A percentile compares a stretch with the other conserved stretches of the same genome.
These are phyloP conservation scores for Temnothorax rugatulus DNA, from an alignment of 2,888 invertebrate genomes.

Conservation along the genomic window DNA sequence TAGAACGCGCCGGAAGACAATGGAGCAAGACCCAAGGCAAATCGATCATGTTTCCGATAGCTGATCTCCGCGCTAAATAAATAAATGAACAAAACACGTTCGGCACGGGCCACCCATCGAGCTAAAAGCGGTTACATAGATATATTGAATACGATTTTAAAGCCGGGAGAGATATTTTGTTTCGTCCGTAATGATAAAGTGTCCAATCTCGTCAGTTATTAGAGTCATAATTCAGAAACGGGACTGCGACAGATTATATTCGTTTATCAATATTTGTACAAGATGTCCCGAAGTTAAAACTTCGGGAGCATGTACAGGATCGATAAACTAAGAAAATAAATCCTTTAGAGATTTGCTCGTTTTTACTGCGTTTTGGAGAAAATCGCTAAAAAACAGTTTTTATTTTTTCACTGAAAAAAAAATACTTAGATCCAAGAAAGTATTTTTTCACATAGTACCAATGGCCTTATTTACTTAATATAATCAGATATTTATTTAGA, in stretches of 20 bases:
- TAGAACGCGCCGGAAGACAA: slow-evolving; percentile 65
- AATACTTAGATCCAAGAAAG: too few species aligned
- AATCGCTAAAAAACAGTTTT: too few species aligned
- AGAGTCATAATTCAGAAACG: slow-evolving; percentile 17
- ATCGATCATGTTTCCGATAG: slow-evolving; percentile 54
- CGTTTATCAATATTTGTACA: background rate
- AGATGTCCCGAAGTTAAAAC: too few species aligned
- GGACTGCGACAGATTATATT: background rate
- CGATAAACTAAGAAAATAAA: too few species aligned
- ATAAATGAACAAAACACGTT: slow-evolving; percentile 45
- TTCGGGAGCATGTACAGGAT: too few species aligned
- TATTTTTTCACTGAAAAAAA: too few species aligned
- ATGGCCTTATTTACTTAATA: too few species aligned
- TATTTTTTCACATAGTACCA: too few species aligned
- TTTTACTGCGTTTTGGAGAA: too few species aligned
- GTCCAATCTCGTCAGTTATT: slow-evolving; percentile 20
- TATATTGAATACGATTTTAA: slow-evolving; percentile 30
- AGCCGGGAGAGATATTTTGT: background rate
- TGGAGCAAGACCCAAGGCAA: slow-evolving; percentile 54
- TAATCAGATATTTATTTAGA: too few species aligned
- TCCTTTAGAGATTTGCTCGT: too few species aligned
- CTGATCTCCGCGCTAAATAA: slow-evolving; percentile 46
- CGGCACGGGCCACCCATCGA: slow-evolving; percentile 51
- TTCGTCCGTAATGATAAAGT: slow-evolving; percentile 15
- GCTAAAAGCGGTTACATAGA: slow-evolving; percentile 36